Evolutionary conservation across 1,140 invertebrate species (phyloP).

Genomic region (Aphaenogaster floridana): DNA sequence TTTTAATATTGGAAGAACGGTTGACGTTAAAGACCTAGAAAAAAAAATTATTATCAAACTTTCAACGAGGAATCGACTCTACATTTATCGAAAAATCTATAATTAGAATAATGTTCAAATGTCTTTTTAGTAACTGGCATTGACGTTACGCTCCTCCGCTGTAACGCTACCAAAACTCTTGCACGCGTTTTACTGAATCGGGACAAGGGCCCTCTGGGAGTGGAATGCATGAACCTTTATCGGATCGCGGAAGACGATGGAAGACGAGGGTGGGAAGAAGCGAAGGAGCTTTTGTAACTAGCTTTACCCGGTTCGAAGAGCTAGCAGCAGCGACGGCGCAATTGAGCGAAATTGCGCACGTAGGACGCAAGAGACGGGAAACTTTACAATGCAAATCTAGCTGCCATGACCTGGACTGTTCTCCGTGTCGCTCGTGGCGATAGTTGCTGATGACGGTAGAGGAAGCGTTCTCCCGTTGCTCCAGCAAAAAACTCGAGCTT

Average conservation of each 20-base stretch:
- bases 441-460: conserved; percentile 58
- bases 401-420: conserved; percentile 43
- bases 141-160: conserved; percentile 19
- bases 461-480: not conserved
- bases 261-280: conserved; percentile 53
- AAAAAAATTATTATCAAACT: not conserved
- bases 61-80: not conserved
- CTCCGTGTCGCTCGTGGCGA: conserved; percentile 54
- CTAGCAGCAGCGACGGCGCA: conserved; percentile 41
- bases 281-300: conserved; percentile 63
- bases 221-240: conserved; percentile 54
- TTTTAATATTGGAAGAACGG: not conserved
- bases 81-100: not conserved
- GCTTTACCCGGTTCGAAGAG: conserved; percentile 53
- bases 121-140: conserved; percentile 16
- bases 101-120: not conserved
- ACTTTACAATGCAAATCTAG: conserved; percentile 78
- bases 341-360: conserved; percentile 68
- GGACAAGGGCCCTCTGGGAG: conserved; percentile 46
- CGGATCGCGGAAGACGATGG: conserved; percentile 56
- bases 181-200: conserved; percentile 23
- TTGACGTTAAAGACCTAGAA: not conserved
- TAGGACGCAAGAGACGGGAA: conserved; percentile 55
- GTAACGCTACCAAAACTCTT: conserved; percentile 37
- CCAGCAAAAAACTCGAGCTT: conserved; percentile 39